A percentile compares a stretch with the other conserved stretches of the same genome.
Evolutionary conservation across 2,888 invertebrate genomes (phyloP).

Genomic region (Sericinus montela): DNA sequence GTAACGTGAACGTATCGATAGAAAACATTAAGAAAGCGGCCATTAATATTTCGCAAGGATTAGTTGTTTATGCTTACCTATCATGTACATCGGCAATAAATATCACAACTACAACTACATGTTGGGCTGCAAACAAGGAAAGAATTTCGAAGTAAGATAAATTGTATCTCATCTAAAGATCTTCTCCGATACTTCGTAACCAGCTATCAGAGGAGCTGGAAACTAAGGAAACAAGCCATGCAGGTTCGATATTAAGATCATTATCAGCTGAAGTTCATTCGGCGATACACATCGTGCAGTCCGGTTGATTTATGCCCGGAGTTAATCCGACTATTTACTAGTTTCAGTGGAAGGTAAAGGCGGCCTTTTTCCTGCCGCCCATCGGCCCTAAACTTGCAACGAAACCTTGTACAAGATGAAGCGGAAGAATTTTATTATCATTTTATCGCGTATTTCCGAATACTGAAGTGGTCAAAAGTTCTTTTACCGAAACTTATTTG

Average conservation of each 20-base stretch:
- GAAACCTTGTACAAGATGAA: conserved; percentile 22
- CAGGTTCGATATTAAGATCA: conserved; percentile 25
- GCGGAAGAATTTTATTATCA: no score
- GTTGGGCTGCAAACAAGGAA: neutral
- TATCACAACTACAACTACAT: conserved; percentile 4
- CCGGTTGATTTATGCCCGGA: conserved; percentile 63
- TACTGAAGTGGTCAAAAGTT: no score
- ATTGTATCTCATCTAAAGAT: conserved; percentile 15
- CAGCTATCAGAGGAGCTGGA: neutral
- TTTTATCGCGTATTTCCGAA: no score
- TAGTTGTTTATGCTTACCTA: neutral
- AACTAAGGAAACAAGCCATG: neutral
- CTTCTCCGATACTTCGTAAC: conserved; percentile 9
- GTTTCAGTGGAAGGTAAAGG: conserved; percentile 73
- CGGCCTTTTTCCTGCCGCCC: conserved; percentile 63
- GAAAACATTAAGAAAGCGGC: no score
- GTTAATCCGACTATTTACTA: conserved; percentile 77
- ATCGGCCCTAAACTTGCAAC: conserved; percentile 33
- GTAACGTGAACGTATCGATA: no score
- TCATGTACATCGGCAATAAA: conserved; percentile 7
- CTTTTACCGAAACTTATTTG: no score
- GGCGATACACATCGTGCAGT: conserved; percentile 28
- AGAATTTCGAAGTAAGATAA: conserved; percentile 14
- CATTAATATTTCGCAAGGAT: no score
- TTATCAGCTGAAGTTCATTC: conserved; percentile 26